Base-by-base conservation (phyloP, 2,888 invertebrate genomes). In the Brenthis hecate region DNA sequence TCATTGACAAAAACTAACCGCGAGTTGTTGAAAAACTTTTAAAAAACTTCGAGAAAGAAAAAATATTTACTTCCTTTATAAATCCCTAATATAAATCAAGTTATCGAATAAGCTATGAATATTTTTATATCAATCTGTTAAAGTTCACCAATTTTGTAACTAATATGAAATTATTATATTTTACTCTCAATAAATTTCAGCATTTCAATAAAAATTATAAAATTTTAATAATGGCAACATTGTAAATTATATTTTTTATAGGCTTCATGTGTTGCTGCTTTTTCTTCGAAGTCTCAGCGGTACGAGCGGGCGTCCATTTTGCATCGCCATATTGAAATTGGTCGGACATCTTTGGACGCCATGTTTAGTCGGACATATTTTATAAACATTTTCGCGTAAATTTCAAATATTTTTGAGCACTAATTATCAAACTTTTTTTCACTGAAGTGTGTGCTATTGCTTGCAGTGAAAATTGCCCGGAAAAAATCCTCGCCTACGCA, bases 311-410 rank as follows among this genome's bases (percentile, higher is more conserved):
- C 92, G 92, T 93, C 93, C 93, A 93, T 93, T 91, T 93, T 93
- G 91, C 89, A 84, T 88, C 92, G 93, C 93, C 93, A 93, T 93
- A 92, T 92, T 92, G 92, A 92, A 93, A 93, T 92, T 93, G 90
- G 93, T 93, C 94, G 92, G 94, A 94, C 94, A 94, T 94, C 92
- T 94, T 94, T 93, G 93, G 93, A 93, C 94, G 95, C 95, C 95
- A 95, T 95, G 94, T 95, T 94, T 94, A 94, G 94, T 94, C 95
- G 94, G 94, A 95, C 95, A 95, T 95, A 94, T 95, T 95, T 95
- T 94, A 94, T 95, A 94, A 94, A 94, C 94, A 95, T 93, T 93
- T 93, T 93, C 92, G 91, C 91, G 91, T 93, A 93, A 93, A 88
- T 93, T 93, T 93, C 91, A 93, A 93, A 93, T 93, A 92, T 92